These are phyloP conservation scores for Ophthalmotilapia sp. DNA, from an alignment of 2,113 vertebrate species.

Conservation along the genomic window DNA sequence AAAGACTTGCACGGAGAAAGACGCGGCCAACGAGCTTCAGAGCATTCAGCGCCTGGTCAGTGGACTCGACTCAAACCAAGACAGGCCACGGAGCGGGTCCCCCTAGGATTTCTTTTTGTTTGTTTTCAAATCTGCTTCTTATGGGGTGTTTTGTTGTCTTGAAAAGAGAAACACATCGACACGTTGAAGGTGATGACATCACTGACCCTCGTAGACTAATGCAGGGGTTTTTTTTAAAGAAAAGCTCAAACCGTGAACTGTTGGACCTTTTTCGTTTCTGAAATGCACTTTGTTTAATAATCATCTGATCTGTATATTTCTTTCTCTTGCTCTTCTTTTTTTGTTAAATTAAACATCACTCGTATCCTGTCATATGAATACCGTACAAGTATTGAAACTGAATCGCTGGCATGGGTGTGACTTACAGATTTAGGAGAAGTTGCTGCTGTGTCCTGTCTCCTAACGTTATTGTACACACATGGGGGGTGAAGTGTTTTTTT, in stretches of 20 bases:
- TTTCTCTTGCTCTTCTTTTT: slow-evolving; percentile 1
- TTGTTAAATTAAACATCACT: slow-evolving; percentile 66
- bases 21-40: slow-evolving; percentile 88
- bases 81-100: slow-evolving; percentile 85
- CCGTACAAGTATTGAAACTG: slow-evolving; percentile 79
- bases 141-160: slow-evolving; percentile 7
- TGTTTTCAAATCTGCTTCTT: not conserved
- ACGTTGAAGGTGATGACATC: slow-evolving; percentile 25
- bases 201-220: slow-evolving; percentile 26
- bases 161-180: slow-evolving; percentile 31
- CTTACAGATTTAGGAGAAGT: slow-evolving; percentile 53
- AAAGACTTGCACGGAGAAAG: slow-evolving; percentile 85
- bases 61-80: slow-evolving; percentile 87
- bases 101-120: slow-evolving; percentile 63
- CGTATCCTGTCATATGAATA: slow-evolving; percentile 67
- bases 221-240: slow-evolving; percentile 59
- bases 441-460: slow-evolving; percentile 72
- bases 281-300: slow-evolving; percentile 80
- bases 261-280: slow-evolving; percentile 65
- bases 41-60: slow-evolving; percentile 97
- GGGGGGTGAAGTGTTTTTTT: slow-evolving; percentile 22
- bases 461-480: slow-evolving; percentile 40
- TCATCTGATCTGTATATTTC: slow-evolving; percentile 58
- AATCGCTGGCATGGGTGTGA: slow-evolving; percentile 61
- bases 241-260: slow-evolving; percentile 38